Conservation (phyloP, 2,797 vertebrate genomes). For the Pachyuromys duprasi region DNA sequence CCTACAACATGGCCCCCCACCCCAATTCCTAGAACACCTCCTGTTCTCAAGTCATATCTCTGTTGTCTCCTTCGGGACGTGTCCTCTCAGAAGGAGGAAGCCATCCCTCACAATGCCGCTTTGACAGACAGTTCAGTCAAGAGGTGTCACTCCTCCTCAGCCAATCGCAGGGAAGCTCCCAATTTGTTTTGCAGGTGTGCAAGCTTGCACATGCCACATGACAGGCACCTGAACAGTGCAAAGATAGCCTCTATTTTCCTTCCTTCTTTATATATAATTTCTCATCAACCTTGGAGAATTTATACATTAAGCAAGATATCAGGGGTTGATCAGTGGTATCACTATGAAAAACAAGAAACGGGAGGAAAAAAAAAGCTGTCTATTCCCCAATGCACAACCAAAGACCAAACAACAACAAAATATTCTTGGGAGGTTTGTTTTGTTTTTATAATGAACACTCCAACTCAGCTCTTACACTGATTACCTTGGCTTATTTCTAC, state of each 20-base stretch:
- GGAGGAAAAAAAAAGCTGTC: constrained; percentile 1
- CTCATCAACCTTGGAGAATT: background rate
- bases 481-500: background rate
- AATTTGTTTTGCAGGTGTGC: background rate
- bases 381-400: background rate
- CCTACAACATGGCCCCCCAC: background rate
- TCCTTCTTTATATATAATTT: background rate
- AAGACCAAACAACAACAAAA: background rate
- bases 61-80: background rate
- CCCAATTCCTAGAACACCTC: background rate
- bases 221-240: rapidly evolving
- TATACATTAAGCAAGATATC: constrained; percentile 4
- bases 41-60: background rate
- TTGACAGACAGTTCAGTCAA: constrained; percentile 31
- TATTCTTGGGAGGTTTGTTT: background rate
- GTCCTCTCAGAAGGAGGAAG: background rate
- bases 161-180: background rate
- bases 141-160: background rate
- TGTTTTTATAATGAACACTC: constrained; percentile 11
- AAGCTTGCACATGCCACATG: background rate
- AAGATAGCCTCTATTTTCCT: background rate
- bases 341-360: background rate
- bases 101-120: constrained; percentile 21
- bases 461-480: background rate
- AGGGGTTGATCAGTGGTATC: background rate